Base-by-base conservation (phyloP, 2,888 invertebrate genomes). In the Merodon equestris region DNA sequence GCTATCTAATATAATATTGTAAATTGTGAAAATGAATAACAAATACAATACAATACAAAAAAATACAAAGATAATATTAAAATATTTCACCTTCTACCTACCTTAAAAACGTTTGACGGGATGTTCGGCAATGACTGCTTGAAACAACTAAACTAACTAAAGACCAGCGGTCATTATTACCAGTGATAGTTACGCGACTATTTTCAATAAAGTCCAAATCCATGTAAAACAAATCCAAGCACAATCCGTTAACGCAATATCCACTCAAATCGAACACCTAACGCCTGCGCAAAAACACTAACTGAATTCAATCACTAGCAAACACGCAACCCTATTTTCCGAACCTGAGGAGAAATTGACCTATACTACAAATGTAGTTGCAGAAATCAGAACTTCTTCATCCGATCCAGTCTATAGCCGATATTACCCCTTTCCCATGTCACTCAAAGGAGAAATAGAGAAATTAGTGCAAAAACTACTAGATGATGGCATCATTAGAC, bases 341-440 rank as follows among this genome's bases (percentile, higher is more conserved):
- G n/a, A n/a, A n/a, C n/a, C n/a, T n/a, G n/a, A n/a, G n/a, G n/a
- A n/a, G n/a, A n/a, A n/a, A n/a, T n/a, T n/a, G n/a, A n/a, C n/a
- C n/a, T n/a, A n/a, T n/a, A n/a, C n/a, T n/a, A n/a, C n/a, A n/a
- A n/a, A n/a, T n/a, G n/a, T n/a, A n/a, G n/a, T n/a, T n/a, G n/a
- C 36, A 9, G 57, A 57, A 10, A 57, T 57, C 5, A 57, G 44
- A 44, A 47, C 58, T 27, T 47, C 58, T 12, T 47, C 45, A n/a
- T n/a, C 34, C 9, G 58, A 47, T 14, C 36, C 17, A 3, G 47
- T 58, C 12, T 58, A 45, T 15, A 58, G 45, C 9, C 58, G 47
- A 9, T 17, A 36, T 36, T 58, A 57, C 14, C 18, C n/a, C n/a
- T n/a, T n/a, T n/a, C n/a, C n/a, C n/a, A n/a, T n/a, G n/a, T n/a